Base-by-base conservation (phyloP, 2,113 vertebrate genomes). In the Origma solitaria region DNA sequence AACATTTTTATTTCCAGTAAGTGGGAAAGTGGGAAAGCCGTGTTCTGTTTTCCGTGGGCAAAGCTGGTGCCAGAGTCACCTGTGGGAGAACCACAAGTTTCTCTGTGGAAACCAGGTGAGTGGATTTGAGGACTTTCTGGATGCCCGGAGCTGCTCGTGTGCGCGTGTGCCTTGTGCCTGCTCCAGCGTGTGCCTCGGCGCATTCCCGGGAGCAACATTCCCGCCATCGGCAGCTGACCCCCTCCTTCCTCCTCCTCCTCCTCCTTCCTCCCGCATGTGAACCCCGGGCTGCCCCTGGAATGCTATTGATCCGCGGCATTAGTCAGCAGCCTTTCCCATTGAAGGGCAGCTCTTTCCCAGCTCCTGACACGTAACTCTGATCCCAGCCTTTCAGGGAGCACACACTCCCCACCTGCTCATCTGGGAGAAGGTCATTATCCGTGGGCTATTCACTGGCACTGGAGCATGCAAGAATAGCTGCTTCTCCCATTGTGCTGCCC, bases 381-480 rank as follows among this genome's bases (percentile, higher is more conserved):
- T 88, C 75, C 56, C 86, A 35, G 84, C 75, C 83, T 82, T 86
- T 82, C 95, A 92, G 42, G 82, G 51, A 49, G 42, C 95, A 19
- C 92, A 31, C 96, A 94, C 92, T 84, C 95, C 96, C 97, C 98
- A 97, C 97, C 97, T 97, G 97, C 97, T 97, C 96, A 70, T 95
- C 84, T 69, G 92, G 95, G 96, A 90, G 94, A 66, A 81, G 93
- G 92, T 95, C 95, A 95, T 98, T 97, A 97, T 97, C 84, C 96
- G 31, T 42, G 5, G 76, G 95, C 96, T 95, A 96, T 97, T 96
- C 86, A 97, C 79, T 25, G 86, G 56, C 97, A 96, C 57, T 60
- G 95, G 96, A 97, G 97, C 97, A 83, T 98, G 98, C 97, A 96
- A 95, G 94, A 96, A 82, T 94, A 61, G 94, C 93, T 45, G 95